phyloP scores from a whole-genome alignment of 2,113 vertebrate species.

The Chrysochloris asiatica region DNA sequence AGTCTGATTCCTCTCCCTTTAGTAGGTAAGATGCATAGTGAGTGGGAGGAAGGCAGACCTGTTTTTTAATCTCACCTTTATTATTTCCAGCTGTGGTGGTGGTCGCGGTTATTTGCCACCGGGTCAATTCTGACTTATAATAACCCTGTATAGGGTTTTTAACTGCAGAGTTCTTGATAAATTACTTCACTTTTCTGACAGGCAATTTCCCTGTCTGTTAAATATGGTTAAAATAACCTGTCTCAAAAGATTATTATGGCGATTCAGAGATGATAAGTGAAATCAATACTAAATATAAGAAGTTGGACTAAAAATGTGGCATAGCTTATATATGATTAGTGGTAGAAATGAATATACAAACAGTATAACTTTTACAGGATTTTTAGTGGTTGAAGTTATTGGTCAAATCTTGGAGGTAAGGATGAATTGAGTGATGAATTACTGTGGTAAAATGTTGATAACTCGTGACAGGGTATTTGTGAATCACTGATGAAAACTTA shows the following conservation, averaged over 20 bases:
- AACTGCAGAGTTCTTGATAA: neutral
- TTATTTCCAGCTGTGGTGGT: neutral
- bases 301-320: neutral
- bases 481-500: neutral
- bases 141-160: too few relatives aligned
- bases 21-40: neutral
- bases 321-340: neutral
- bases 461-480: neutral
- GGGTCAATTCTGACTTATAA: too few relatives aligned
- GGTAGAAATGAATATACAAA: neutral
- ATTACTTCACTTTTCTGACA: neutral
- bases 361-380: neutral
- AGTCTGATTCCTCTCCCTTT: neutral
- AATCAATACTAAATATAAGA: neutral
- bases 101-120: too few relatives aligned
- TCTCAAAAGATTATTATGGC: neutral
- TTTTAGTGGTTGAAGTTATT: neutral
- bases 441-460: neutral
- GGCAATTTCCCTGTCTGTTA: constrained; percentile 3
- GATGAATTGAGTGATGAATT: neutral
- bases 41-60: neutral
- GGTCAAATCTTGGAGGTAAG: neutral
- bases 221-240: neutral
- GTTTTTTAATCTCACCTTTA: neutral
- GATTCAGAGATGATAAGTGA: neutral